These are phyloP conservation scores for Holacanthus passer DNA, from an alignment of 2,113 vertebrate genomes.

Conservation along the genomic window DNA sequence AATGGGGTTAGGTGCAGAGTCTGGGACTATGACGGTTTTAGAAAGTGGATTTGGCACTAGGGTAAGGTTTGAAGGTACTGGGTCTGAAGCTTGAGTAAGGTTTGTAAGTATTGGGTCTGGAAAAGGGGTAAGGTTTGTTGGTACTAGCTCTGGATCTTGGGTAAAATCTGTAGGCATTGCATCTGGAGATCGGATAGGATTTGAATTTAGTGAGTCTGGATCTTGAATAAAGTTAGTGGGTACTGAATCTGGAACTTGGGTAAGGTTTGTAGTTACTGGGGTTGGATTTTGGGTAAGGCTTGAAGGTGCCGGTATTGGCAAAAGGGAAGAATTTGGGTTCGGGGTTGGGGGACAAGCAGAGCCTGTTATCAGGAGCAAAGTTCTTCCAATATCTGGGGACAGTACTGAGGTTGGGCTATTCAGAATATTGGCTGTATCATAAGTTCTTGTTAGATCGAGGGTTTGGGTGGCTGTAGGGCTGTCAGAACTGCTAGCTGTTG, in stretches of 20 bases:
- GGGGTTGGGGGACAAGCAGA: constrained; percentile 6
- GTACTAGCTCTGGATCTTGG: neutral
- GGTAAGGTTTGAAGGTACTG: neutral
- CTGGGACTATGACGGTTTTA: neutral
- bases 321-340: constrained; percentile 34
- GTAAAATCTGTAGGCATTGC: neutral
- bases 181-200: neutral
- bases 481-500: constrained; percentile 1
- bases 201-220: neutral
- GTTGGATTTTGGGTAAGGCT: constrained; percentile 1
- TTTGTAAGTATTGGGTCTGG: neutral
- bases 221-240: neutral
- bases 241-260: neutral
- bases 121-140: neutral
- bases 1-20: neutral
- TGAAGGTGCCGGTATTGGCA: constrained; percentile 10
- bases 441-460: constrained; percentile 39
- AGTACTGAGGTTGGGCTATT: constrained; percentile 30
- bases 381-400: constrained; percentile 46
- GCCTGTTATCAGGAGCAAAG: constrained; percentile 28
- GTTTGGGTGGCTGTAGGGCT: neutral
- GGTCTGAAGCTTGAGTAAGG: neutral
- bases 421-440: constrained; percentile 13
- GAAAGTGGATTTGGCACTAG: constrained; percentile 6
- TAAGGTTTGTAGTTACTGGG: neutral